Conservation (phyloP, 1,140 invertebrate species). For the Pseudoatta argentina region DNA sequence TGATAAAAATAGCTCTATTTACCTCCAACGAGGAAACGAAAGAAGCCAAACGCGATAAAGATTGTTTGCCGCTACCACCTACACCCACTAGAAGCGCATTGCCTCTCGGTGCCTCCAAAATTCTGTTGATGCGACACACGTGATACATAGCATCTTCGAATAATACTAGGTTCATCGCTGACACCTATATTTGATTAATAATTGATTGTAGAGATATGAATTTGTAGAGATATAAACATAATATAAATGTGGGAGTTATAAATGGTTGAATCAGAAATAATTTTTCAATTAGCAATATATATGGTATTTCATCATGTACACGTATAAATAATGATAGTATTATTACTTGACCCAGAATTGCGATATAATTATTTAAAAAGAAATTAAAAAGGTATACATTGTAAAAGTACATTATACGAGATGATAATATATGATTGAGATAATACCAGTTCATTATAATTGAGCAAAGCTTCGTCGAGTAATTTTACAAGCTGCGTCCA, state of each 20-base stretch:
- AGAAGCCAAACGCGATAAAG: conserved; percentile 93
- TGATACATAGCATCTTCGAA: conserved; percentile 98
- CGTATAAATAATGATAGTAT: no score
- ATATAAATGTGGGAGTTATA: background rate
- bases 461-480: conserved; percentile 92
- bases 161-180: conserved; percentile 97
- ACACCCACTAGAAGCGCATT: conserved; percentile 97
- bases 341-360: background rate
- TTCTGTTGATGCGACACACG: conserved; percentile 96
- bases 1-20: background rate
- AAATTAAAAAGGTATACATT: background rate
- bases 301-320: no score
- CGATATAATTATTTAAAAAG: background rate
- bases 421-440: background rate
- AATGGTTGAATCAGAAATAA: background rate
- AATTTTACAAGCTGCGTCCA: conserved; percentile 92
- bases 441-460: conserved; percentile 92
- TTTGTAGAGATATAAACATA: background rate
- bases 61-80: conserved; percentile 98
- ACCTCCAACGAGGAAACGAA: conserved; percentile 96
- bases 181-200: conserved; percentile 87
- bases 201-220: background rate
- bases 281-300: background rate
- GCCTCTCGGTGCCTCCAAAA: conserved; percentile 95
- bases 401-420: background rate